Evolutionary conservation across 1,140 invertebrate genomes (phyloP), one percentile per base, ranked within the genome.

Genomic region (Planococcus citri): DNA sequence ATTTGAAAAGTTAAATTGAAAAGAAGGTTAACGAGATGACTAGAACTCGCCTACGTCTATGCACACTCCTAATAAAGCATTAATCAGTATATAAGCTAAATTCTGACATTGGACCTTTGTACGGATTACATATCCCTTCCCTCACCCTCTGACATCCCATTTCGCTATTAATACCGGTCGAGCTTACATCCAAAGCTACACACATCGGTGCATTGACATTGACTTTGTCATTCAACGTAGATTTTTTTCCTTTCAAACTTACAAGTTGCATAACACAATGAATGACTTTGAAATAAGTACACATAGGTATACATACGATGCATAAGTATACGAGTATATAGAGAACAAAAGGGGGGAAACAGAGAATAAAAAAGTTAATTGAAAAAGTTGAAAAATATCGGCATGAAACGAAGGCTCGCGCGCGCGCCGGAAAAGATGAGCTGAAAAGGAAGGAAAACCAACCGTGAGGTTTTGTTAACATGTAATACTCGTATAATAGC

Each of bases 21-120:
- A 33, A 51, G 41, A 51, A 51, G 41, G 41, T 51, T 17, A 51
- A 51, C 41, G 17, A 51, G 41, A 51, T 20, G 10, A 51, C 41
- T 51, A 20, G 4, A 51, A 51, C 29, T 51, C 41, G 41, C 41
- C 41, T 51, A 51, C 41, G n/a, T 51, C 4, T 51, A 9, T 51
- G n/a, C n/a, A n/a, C 41, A 17, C 41, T 51, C 41, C n/a, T 51
- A 51, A 51, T 51, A 51, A 51, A 51, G 41, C 41, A 51, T 51
- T 51, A 51, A 51, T 51, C 41, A 20, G n/a, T 51, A 51, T 14
- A 37, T 51, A 51, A 14, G 41, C 41, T 51, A 51, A 51, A 17
- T 51, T 17, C 41, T 20, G 41, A 51, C n/a, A 51, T 51, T 20
- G 41, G 41, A 51, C 41, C 41, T 51, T 17, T 20, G 41, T 51